Conservation (phyloP, 2,888 invertebrate genomes). For the Drosophila picticornis region DNA sequence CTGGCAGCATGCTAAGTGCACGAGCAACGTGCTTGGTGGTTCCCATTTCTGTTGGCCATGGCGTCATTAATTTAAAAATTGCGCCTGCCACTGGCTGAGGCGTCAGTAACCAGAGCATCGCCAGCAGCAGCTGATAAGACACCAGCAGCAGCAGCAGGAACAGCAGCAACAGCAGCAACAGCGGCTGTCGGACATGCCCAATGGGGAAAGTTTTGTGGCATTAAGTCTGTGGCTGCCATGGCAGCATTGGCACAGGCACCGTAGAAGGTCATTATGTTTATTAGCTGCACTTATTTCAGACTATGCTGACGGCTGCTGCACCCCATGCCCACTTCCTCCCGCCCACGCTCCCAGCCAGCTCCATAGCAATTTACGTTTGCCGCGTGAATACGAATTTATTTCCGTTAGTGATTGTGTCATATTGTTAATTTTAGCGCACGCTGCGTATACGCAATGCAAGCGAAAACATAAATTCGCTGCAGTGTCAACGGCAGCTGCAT, state of each 20-base stretch:
- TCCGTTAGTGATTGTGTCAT: conserved; percentile 80
- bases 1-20: conserved; percentile 40
- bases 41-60: conserved; percentile 42
- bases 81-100: conserved; percentile 13
- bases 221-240: conserved; percentile 41
- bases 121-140: conserved; percentile 46
- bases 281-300: conserved; percentile 68
- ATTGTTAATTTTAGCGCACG: conserved; percentile 71
- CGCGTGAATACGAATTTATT: conserved; percentile 70
- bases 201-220: conserved; percentile 53
- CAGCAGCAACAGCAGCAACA: background rate
- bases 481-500: conserved; percentile 47
- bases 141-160: conserved; percentile 20
- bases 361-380: conserved; percentile 55
- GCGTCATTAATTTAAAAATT: conserved; percentile 75
- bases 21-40: conserved; percentile 3
- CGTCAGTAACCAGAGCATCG: conserved; percentile 16
- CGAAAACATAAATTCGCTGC: conserved; percentile 38
- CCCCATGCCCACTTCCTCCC: background rate
- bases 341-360: conserved; percentile 13
- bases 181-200: conserved; percentile 34
- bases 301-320: conserved; percentile 25
- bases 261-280: conserved; percentile 74
- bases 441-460: conserved; percentile 71
- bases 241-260: conserved; percentile 8